Evolutionary conservation across 2,888 invertebrate species (phyloP), one percentile per base, ranked within the genome.

Genomic region (Amphipoea oculea): DNA sequence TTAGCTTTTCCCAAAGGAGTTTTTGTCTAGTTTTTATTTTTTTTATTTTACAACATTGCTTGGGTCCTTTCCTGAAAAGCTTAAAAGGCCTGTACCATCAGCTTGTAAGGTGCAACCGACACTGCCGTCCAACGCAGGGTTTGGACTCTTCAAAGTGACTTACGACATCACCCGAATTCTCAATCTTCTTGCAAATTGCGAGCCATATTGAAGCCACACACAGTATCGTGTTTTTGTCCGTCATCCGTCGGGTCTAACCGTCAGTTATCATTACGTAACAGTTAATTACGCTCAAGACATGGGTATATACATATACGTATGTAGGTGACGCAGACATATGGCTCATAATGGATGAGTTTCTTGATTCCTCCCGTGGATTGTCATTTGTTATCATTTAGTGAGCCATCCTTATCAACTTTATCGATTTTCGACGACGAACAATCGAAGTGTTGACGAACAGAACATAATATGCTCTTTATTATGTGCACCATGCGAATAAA

Each of bases 201-300:
- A 17, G 36, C 17, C 36, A 23, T 40, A n/a, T 51, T 51, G 40
- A 51, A 51, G 42, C 7, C 67, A 67, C 17, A 54, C 40, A 40
- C 48, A 54, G n/a, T n/a, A 51, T 54, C 17, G 5, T 45, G 29
- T 42, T 75, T 70, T 57, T 57, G 57, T 36, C 36, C 36, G 72
- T 75, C 72, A 75, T 36, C 36, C 4, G 45, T 36, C 57, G 71
- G 45, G 72, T 42, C 11, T 17, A 57, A 2, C 29, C 57, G 72
- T 60, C 73, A 57, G n/a, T 60, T 75, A 72, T 73, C 45, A 36
- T 45, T 45, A 45, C 23, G 17, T 45, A 36, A n/a, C 36, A 57
- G 75, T 36, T 75, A 69, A 69, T 74, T 74, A 60, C 54, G 23
- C 29, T n/a, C 17, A 12, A 17, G 57, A 45, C 57, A 72, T 23